Evolutionary conservation across 2,888 invertebrate species (phyloP).

Genomic region (Dryococelus australis): DNA sequence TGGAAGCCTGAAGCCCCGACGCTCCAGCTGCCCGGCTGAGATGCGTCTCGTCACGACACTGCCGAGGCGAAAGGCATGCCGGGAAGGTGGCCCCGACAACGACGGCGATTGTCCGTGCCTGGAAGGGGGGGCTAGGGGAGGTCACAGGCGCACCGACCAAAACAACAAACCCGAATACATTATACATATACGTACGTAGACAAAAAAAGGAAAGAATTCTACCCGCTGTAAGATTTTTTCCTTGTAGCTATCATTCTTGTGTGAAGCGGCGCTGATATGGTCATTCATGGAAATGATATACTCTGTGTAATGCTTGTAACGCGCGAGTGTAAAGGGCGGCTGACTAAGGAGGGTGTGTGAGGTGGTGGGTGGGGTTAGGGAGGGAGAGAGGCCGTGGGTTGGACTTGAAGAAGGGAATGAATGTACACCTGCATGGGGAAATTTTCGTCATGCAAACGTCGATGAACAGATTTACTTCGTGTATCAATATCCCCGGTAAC

Average conservation of each 20-base stretch:
- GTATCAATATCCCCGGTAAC: too few species aligned
- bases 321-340: neutral
- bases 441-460: neutral
- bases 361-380: neutral
- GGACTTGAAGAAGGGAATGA: neutral
- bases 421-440: neutral
- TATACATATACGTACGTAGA: neutral
- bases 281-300: conserved; percentile 16
- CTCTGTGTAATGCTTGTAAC: neutral
- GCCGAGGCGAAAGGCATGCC: conserved; percentile 1
- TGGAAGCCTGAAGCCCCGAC: too few species aligned
- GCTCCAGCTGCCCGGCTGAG: too few species aligned
- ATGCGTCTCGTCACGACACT: neutral
- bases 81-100: conserved; percentile 16
- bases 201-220: neutral
- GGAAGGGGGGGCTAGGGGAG: neutral
- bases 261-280: conserved; percentile 16
- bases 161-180: neutral
- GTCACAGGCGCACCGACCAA: neutral
- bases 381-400: neutral
- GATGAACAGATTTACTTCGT: too few species aligned
- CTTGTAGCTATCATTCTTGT: conserved; percentile 16
- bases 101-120: neutral
- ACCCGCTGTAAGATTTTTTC: neutral
- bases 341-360: neutral